Percentiles rank a stretch among this genome's conserved stretches.
phyloP scores from a whole-genome alignment of 2,113 vertebrate species.

The Oryzias javanicus region DNA sequence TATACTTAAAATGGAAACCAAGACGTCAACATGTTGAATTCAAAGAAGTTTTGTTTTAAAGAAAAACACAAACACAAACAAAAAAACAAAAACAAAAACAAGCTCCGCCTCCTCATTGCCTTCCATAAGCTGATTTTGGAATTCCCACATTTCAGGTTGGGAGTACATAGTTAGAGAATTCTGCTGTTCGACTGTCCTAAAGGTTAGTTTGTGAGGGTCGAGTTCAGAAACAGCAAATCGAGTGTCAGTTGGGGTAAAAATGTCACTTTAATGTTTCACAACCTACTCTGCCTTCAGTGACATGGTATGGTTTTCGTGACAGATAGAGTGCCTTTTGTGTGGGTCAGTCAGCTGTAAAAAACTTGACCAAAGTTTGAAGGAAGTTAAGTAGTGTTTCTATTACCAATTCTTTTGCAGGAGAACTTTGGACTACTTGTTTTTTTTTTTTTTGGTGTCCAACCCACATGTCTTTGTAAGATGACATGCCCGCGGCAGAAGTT shows the following conservation, averaged over 20 bases:
- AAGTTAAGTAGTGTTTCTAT: constrained; percentile 6
- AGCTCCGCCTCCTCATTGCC: constrained; percentile 3
- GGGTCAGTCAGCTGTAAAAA: background rate
- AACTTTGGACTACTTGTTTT: background rate
- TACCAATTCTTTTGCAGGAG: background rate
- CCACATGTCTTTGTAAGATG: background rate
- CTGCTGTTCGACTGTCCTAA: no score
- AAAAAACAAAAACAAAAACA: no score
- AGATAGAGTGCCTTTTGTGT: no score
- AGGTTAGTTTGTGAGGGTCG: no score
- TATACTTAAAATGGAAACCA: constrained; percentile 9
- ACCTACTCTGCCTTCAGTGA: no score
- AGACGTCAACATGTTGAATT: constrained; percentile 28
- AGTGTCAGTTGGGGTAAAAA: no score
- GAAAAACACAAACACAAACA: constrained; percentile 7
- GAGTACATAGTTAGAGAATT: no score
- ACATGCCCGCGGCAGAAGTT: background rate
- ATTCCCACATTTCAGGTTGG: constrained; percentile 30
- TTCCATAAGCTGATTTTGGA: constrained; percentile 38
- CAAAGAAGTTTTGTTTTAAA: constrained; percentile 9
- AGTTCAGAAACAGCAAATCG: no score
- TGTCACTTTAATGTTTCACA: no score
- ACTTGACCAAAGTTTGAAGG: constrained; percentile 1
- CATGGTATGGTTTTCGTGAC: no score
- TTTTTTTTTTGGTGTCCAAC: background rate